phyloP scores from a whole-genome alignment of 1,140 invertebrate genomes.

The Anoplophora glabripennis region DNA sequence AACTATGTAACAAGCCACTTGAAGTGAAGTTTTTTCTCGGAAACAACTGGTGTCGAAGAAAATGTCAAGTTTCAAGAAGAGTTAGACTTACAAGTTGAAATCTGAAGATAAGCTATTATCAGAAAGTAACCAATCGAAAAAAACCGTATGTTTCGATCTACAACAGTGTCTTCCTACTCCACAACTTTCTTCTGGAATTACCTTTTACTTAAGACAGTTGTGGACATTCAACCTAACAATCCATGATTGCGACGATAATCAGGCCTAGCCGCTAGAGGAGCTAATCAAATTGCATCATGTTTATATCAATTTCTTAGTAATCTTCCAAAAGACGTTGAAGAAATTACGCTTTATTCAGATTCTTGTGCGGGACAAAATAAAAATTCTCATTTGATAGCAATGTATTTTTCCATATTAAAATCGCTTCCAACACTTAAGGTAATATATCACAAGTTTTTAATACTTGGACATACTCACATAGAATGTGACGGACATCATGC shows the following conservation, averaged over 20 bases:
- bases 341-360: slow-evolving; percentile 42
- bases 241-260: slow-evolving; percentile 31
- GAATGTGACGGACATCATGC: slow-evolving; percentile 33
- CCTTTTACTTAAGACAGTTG: slow-evolving; percentile 45
- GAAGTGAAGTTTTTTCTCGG: too few species aligned
- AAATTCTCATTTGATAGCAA: slow-evolving; percentile 35
- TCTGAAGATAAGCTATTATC: too few species aligned
- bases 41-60: too few species aligned
- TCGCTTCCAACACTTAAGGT: slow-evolving; percentile 13
- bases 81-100: too few species aligned
- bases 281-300: slow-evolving; percentile 41
- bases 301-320: slow-evolving; percentile 31
- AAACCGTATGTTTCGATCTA: slow-evolving; percentile 36
- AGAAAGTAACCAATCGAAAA: too few species aligned
- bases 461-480: slow-evolving; percentile 19
- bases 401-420: slow-evolving; percentile 27
- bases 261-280: slow-evolving; percentile 41
- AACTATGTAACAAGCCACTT: too few species aligned
- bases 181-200: slow-evolving; percentile 28
- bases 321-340: slow-evolving; percentile 21
- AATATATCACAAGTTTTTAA: slow-evolving; percentile 21
- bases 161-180: slow-evolving; percentile 46
- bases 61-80: too few species aligned
- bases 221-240: slow-evolving; percentile 49
- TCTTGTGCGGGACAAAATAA: slow-evolving; percentile 44